These are phyloP conservation scores for Dexiosoma caninum DNA, from an alignment of 2,888 invertebrate species.

Conservation along the genomic window DNA sequence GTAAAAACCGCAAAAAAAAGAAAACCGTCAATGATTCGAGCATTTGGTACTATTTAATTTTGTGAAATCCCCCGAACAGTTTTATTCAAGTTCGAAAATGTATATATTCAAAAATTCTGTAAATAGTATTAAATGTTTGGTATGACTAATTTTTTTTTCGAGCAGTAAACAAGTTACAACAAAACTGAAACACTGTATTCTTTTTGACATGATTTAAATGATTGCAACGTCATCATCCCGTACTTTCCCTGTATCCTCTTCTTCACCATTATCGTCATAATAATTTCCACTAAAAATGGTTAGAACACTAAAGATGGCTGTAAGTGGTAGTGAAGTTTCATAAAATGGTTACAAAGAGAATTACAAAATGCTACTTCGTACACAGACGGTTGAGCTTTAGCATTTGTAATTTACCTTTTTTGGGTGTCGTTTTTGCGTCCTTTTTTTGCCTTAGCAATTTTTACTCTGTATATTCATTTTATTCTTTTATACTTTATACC, in stretches of 20 bases:
- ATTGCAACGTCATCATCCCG: conserved; percentile 6
- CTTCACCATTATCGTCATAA: neutral
- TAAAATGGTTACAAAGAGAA: conserved; percentile 19
- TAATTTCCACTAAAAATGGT: neutral
- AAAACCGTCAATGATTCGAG: too few relatives aligned
- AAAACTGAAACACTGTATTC: neutral
- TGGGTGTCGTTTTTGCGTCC: neutral
- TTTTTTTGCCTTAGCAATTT: neutral
- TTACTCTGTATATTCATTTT: too few relatives aligned
- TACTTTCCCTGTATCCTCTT: too few relatives aligned
- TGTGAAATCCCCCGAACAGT: too few relatives aligned
- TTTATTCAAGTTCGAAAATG: too few relatives aligned
- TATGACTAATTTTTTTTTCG: too few relatives aligned
- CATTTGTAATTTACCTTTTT: conserved; percentile 45
- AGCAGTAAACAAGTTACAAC: conserved; percentile 10
- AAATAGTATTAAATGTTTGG: too few relatives aligned
- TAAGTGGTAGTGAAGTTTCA: neutral
- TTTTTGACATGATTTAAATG: neutral
- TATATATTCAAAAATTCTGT: too few relatives aligned
- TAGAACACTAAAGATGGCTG: neutral
- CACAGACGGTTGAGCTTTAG: conserved; percentile 33
- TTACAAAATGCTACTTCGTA: conserved; percentile 16
- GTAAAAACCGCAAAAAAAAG: too few relatives aligned
- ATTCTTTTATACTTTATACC: too few relatives aligned
- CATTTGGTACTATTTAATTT: too few relatives aligned